phyloP scores from a whole-genome alignment of 2,888 invertebrate genomes.

The Phyllotreta striolata region DNA sequence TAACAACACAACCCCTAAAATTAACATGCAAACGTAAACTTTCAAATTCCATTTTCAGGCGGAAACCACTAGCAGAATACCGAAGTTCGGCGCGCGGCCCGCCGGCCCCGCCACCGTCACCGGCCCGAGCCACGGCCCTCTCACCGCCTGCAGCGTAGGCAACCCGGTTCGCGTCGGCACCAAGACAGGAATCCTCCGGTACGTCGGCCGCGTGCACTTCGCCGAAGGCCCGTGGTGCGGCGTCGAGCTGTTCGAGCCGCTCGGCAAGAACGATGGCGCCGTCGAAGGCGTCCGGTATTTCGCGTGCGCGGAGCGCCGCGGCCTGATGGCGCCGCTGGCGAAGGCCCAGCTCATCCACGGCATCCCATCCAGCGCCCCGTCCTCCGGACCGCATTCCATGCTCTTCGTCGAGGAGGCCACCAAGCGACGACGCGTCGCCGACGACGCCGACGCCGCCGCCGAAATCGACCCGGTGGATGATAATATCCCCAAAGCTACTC shows the following conservation, averaged over 20 bases:
- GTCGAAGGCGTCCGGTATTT: slow-evolving; percentile 71
- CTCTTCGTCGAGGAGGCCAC: slow-evolving; percentile 57
- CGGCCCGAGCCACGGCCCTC: slow-evolving; percentile 30
- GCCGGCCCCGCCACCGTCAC: slow-evolving; percentile 35
- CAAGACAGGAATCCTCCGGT: slow-evolving; percentile 65
- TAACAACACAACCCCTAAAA: too few relatives aligned
- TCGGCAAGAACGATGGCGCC: slow-evolving; percentile 71
- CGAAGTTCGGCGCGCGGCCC: slow-evolving; percentile 55
- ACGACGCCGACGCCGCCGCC: too few relatives aligned
- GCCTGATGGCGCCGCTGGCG: slow-evolving; percentile 69
- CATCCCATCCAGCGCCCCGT: slow-evolving; percentile 57
- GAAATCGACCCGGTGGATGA: too few relatives aligned
- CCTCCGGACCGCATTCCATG: slow-evolving; percentile 70
- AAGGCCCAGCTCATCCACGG: slow-evolving; percentile 60
- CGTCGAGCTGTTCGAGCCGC: slow-evolving; percentile 65
- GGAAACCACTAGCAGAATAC: slow-evolving; percentile 56
- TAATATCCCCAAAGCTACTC: too few relatives aligned
- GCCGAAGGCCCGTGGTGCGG: slow-evolving; percentile 72
- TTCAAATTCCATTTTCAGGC: slow-evolving; percentile 49
- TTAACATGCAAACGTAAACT: too few relatives aligned
- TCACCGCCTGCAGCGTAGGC: slow-evolving; percentile 50
- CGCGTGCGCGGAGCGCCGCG: slow-evolving; percentile 66
- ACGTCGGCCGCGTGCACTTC: slow-evolving; percentile 65
- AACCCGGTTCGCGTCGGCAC: slow-evolving; percentile 55
- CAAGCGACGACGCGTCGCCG: too few relatives aligned